These are phyloP conservation scores for Magallana ariakensis DNA, from an alignment of 1,140 invertebrate species.

Conservation along the genomic window DNA sequence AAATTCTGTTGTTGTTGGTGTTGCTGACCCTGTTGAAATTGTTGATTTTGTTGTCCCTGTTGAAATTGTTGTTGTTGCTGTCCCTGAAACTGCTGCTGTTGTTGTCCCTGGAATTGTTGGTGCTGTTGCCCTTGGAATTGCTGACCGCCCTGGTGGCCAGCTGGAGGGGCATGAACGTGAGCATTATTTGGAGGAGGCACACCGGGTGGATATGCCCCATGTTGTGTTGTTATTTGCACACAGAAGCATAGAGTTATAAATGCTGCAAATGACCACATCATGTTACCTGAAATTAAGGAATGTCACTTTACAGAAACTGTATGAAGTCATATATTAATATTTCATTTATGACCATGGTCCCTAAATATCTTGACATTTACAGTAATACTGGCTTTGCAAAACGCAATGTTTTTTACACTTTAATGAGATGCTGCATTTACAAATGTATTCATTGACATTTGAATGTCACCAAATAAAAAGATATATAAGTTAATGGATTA, in stretches of 20 bases:
- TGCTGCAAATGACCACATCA: background rate
- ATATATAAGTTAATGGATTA: no score
- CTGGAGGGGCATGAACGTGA: conserved; percentile 44
- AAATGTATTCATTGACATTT: background rate
- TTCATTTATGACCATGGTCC: no score
- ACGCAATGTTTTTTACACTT: background rate
- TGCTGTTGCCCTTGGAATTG: conserved; percentile 46
- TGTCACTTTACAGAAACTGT: background rate
- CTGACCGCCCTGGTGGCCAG: conserved; percentile 28
- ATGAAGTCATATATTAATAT: background rate
- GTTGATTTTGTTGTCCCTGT: conserved; percentile 19
- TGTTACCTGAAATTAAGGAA: background rate
- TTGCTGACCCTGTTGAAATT: background rate
- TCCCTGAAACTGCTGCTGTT: conserved; percentile 26
- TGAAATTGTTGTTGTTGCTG: background rate
- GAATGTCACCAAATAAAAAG: background rate
- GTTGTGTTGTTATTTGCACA: conserved; percentile 38
- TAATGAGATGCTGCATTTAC: background rate
- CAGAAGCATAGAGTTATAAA: background rate
- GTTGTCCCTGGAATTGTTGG: conserved; percentile 16
- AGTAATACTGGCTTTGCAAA: no score
- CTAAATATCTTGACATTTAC: no score
- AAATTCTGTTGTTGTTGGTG: conserved; percentile 42
- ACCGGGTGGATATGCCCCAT: conserved; percentile 54
- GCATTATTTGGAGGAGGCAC: conserved; percentile 55